Base-by-base conservation (phyloP, 1,140 invertebrate species). In the Drosophila pandora region DNA sequence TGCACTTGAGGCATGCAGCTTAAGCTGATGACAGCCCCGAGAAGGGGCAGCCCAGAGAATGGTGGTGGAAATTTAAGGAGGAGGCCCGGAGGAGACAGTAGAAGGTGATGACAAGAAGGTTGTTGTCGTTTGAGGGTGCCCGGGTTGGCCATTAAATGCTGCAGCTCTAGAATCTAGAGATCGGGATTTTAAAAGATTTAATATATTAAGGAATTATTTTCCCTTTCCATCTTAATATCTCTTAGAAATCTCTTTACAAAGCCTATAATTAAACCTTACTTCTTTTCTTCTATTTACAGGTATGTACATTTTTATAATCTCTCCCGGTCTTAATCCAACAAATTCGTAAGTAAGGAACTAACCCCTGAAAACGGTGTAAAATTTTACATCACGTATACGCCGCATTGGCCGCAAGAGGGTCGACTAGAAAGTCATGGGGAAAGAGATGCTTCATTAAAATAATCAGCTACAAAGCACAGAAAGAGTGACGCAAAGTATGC, bases 381-480 rank as follows among this genome's bases (percentile, higher is more conserved):
- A 65, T 60, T 28, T 45, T 28, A 50, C 43, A 63, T 72, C 25
- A 77, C 56, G 58, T 17, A 67, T 79, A 73, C 61, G 75, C 49
- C 53, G 53, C 76, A 50, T 57, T 9, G 67, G 30, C 8, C 3
- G 37, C 17, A 23, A 23, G 58, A 32, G 52, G n/a, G 57, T 57
- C 30, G 8, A 6, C 8, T 43, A 30, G 37, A 17, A 45, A 68
- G 76, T 41, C 32, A 39, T 62, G 52, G 62, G 13, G 8, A 41
- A 58, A 5, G 41, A 68, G 76, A 78, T 65, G 70, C 63, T 79
- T 79, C 76, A 79, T 80, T 81, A 81, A 72, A 76, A 81, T 76
- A 73, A 81, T 80, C 72, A 81, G 58, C 73, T 73, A 68, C 50
- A 63, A 62, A 50, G 77, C 49, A 49, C 55, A 47, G 32, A 43